Base-by-base conservation (phyloP, 2,113 vertebrate species). In the Etheostoma spectabile region DNA sequence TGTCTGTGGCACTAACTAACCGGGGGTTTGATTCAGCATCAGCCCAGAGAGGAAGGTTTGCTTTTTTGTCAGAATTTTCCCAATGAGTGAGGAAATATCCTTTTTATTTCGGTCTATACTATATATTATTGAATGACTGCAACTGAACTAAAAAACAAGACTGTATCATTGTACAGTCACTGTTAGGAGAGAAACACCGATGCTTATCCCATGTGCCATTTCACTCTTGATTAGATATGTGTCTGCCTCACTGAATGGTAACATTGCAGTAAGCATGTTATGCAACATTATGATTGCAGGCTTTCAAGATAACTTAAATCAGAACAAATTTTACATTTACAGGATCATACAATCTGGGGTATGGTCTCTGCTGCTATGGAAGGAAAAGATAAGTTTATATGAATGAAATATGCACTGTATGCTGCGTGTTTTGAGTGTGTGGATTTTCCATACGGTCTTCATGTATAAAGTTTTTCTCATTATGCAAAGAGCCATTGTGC, bases 211-310 rank as follows among this genome's bases (percentile, higher is more conserved):
- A 38, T 4, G 45, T 33, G 57, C 8, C 59, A 74, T 73, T 83
- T 81, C 6, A 60, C 35, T 79, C 55, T 60, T 3, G 30, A 81
- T 83, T 57, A 83, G 12, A 86, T 67, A 63, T 57, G 46, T 64
- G 71, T 33, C 61, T 55, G 68, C 33, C 49, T 38, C 18, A 15
- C 48, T 82, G 52, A 87, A 64, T 11, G 60, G 6, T 46, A 79
- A 86, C 60, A 38, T 11, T 22, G 21, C 49, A 62, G 38, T 59
- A 48, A 79, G 55, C 27, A 59, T 42, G 53, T 49, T 59, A 42
- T 13, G 35, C 42, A 51, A 11, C 38, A 42, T 10, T 42, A 19
- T 70, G 6, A 16, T 52, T 53, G 59, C 13, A 82, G 46, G 19
- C 22, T 84, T 55, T 79, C 48, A 27, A 27, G 16, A 51, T 57